Conservation (phyloP, 2,797 vertebrate species). For the Dendrocincla tyrannina region DNA sequence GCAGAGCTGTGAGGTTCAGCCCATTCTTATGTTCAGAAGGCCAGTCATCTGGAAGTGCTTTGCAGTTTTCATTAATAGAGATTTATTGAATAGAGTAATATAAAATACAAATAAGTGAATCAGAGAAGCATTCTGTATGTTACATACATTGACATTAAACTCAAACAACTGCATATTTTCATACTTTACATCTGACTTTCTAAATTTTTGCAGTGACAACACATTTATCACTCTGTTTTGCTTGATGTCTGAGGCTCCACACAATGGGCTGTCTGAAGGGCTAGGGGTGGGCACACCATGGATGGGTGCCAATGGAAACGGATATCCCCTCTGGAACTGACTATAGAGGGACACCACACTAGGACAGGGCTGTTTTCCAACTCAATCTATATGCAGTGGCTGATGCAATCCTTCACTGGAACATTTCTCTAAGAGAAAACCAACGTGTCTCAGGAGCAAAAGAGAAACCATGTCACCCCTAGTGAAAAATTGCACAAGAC, state of each 20-base stretch:
- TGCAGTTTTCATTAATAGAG: slow-evolving; percentile 4
- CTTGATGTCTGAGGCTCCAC: background rate
- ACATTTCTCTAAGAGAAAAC: background rate
- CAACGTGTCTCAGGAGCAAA: background rate
- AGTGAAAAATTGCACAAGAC: background rate
- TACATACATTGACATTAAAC: background rate
- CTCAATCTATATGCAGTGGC: rapidly evolving
- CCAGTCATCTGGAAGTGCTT: slow-evolving; percentile 27
- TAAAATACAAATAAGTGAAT: slow-evolving; percentile 29
- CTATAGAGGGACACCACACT: background rate
- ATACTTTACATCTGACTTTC: background rate
- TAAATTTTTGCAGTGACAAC: background rate
- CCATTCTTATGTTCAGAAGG: background rate
- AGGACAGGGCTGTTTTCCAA: background rate
- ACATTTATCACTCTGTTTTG: background rate
- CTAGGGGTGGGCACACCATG: background rate
- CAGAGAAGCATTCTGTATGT: background rate
- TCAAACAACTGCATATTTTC: background rate
- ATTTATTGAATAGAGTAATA: slow-evolving; percentile 2
- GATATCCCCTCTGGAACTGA: background rate
- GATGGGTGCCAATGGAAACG: background rate
- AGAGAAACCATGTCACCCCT: background rate
- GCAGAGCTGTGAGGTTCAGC: background rate
- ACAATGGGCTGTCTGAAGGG: background rate
- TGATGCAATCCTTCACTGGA: background rate